phyloP scores from a whole-genome alignment of 2,888 invertebrate species.

The Lycophotia porphyrea region DNA sequence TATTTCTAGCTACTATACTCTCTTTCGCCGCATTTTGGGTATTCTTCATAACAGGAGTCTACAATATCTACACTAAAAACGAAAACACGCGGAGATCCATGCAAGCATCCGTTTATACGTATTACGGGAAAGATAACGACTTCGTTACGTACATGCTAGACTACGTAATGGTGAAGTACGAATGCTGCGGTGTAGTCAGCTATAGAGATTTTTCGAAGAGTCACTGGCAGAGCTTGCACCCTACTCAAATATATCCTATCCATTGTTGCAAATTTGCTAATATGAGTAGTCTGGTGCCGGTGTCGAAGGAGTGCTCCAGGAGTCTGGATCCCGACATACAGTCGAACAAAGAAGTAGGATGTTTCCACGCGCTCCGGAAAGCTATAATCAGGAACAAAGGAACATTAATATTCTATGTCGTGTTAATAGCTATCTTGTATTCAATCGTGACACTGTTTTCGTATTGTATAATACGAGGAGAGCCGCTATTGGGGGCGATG shows the following conservation, averaged over 20 bases:
- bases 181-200: constrained; percentile 82
- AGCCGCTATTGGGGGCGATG: constrained; percentile 76
- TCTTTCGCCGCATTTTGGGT: constrained; percentile 78
- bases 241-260: constrained; percentile 76
- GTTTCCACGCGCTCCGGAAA: constrained; percentile 76
- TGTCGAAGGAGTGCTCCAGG: constrained; percentile 76
- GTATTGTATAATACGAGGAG: constrained; percentile 80
- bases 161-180: constrained; percentile 80
- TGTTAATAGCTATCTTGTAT: constrained; percentile 73
- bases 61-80: constrained; percentile 82
- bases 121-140: constrained; percentile 83
- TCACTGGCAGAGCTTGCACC: constrained; percentile 77
- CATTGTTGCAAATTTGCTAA: constrained; percentile 82
- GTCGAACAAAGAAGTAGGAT: constrained; percentile 76
- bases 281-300: constrained; percentile 71
- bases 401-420: constrained; percentile 75
- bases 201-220: constrained; percentile 80
- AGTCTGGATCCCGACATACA: constrained; percentile 64
- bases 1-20: constrained; percentile 79
- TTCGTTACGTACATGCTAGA: constrained; percentile 80
- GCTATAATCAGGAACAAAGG: constrained; percentile 76
- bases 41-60: constrained; percentile 81
- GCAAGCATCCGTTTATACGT: constrained; percentile 70
- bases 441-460: constrained; percentile 77
- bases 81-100: constrained; percentile 73